Percentiles rank a stretch among this genome's conserved stretches.
phyloP scores from a whole-genome alignment of 2,797 vertebrate genomes.

The Tragelaphus eurycerus region DNA sequence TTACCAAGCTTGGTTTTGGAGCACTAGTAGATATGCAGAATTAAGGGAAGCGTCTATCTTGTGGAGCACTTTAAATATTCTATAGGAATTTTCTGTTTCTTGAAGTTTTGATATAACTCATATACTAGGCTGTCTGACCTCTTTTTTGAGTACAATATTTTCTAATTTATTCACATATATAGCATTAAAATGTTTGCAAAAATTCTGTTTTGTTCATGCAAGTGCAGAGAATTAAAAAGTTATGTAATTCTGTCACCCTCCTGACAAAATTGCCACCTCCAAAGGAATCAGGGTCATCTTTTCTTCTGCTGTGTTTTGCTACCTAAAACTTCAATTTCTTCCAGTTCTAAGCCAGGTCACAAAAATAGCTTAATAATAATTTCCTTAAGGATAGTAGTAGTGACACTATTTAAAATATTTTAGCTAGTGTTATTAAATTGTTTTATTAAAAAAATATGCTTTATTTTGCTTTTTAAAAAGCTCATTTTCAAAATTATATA shows the following conservation, averaged over 20 bases:
- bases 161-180: background rate
- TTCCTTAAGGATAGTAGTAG: background rate
- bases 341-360: background rate
- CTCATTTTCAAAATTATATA: background rate
- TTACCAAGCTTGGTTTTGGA: background rate
- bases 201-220: background rate
- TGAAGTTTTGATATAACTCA: background rate
- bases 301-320: background rate
- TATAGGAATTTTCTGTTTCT: background rate
- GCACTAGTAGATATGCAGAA: background rate
- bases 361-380: background rate
- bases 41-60: background rate
- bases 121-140: background rate
- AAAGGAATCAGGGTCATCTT: background rate
- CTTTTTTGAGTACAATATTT: background rate
- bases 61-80: background rate
- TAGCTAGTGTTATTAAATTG: background rate
- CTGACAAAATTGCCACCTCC: background rate
- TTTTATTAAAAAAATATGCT: background rate
- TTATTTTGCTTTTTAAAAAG: background rate
- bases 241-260: background rate
- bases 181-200: background rate
- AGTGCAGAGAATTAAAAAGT: background rate
- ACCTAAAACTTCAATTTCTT: background rate
- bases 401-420: background rate